Base-by-base conservation (phyloP, 2,888 invertebrate genomes). In the Caenorhabditis sinica region DNA sequence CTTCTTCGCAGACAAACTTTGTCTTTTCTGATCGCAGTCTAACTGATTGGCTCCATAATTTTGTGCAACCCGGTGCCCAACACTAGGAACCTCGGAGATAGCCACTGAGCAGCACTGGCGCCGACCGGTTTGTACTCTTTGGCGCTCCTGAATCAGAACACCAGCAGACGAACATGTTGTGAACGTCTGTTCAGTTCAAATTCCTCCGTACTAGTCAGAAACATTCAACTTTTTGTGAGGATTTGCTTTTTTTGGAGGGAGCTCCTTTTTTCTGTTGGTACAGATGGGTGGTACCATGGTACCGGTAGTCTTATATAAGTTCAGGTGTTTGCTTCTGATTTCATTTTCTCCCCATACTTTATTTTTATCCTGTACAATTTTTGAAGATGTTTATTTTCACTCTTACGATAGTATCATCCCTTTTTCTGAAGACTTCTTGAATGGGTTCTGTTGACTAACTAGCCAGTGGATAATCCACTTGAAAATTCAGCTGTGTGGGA, bases 141-240 rank as follows among this genome's bases (percentile, higher is more conserved):
- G 15, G 33, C 49, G 33, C 20, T 72, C 6, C 23, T 23, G 33
- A 43, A 25, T 58, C 66, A 56, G 63, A 74, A 56, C 33, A 20
- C 6, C 56, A 15, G 13, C 45, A 30, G 25, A 43, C 9, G 8
- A 45, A 30, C 56, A 17, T 56, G 20, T 36, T 33, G 66, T 76
- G 49, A 30, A 43, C 25, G 25, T 56, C 58, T 43, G 76, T 76
- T 68, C 68, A 60, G 60, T 3, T 9, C 13, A 43, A 56, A 60
- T 75, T 58, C 36, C 60, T 25, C 30, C 40, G 66, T 66, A 76
- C 68, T 68, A 68, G 76, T 66, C 76, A 76, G 76, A 75, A 74
- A 49, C 69, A 25, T 56, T 11, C 17, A 36, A 61, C 53, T 53
- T 36, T 53, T 40, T 56, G 56, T 53, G 25, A 9, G 69, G 51